Evolutionary conservation across 2,113 vertebrate species (phyloP), one percentile per base, ranked within the genome.

Genomic region (Erinaceus europaeus): DNA sequence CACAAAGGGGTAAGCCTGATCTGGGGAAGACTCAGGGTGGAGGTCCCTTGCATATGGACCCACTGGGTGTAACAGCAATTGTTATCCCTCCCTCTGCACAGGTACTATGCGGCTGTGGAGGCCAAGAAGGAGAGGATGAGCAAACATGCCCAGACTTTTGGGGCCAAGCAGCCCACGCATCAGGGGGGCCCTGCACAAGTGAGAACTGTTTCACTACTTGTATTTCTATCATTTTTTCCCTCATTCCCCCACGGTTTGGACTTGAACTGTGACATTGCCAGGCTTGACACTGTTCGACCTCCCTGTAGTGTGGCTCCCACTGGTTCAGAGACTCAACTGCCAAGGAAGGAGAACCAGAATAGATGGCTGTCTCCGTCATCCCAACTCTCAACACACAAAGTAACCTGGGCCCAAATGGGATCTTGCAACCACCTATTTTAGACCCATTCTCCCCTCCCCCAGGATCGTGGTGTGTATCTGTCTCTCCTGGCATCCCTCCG

Each of bases 61-160:
- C 20, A 0, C 21, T 0, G 4, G 83, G n/a, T 2, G 13, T 76
- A 36, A 75, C 23, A 9, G 27, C 79, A 46, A 78, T 4, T 1
- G 46, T 77, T 0, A 0, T 5, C 36, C 42, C 15, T 20, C 15
- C 18, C 17, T 15, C 4, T n/a, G 69, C 18, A 29, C 79, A 99
- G 98, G 84, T 98, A 98, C 86, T 98, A 98, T 0, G 94, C 98
- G 0, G 98, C 98, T 0, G 96, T 98, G 13, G 98, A 99, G 46
- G 97, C 98, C 53, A 99, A 98, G 91, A 98, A 99, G 92, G 98
- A 99, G 46, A 97, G 98, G 9, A 97, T 97, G 65, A 98, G 98
- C 93, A 99, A 98, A 82, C 98, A 99, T 0, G 97, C 98, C 8
- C 98, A 99, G 91, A 98, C 98, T 0, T 99, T 99, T 42, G 98